Evolutionary conservation across 1,140 invertebrate species (phyloP), one percentile per base, ranked within the genome.

Genomic region (Diabrotica virgifera): DNA sequence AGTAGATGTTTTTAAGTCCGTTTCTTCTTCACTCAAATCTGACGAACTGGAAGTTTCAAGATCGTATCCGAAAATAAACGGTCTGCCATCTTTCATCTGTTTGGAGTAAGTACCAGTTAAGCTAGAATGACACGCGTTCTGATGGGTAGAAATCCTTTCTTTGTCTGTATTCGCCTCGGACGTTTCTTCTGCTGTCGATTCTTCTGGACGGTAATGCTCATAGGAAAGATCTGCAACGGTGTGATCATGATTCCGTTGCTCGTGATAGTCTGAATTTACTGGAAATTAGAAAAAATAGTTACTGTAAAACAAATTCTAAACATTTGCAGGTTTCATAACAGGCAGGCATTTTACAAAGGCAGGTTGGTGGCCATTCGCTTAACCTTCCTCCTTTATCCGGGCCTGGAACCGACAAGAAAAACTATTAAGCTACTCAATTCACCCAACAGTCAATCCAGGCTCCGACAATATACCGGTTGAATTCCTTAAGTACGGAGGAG

Each of bases 11-110:
- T 51, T 64, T 54, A 64, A 6, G 13, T 64, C 62, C 0, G 46
- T 57, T n/a, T 64, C 62, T 51, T 64, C 62, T 11, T 64, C 62
- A 11, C 36, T 57, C 0, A 64, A 13, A 6, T 64, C 66, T 3
- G 69, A 70, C 10, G 67, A 69, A 59, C 52, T 66, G 10, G 70
- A 61, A 55, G 74, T 74, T 60, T 73, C 70, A 51, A 76, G 72
- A 63, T 76, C 73, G 52, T 76, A 75, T n/a, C 74, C 74, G 55
- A 76, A 76, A 35, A 76, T 74, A 36, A 66, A 72, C 2, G 72
- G 72, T 5, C 64, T 66, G 5, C 69, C 70, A 5, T 64, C 36
- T 52, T 57, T 71, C 6, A 67, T 69, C 8, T 59, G 66, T 50
- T 64, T 66, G 37, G 70, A 69, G 24, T 74, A 71, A 46, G 61